phyloP scores from a whole-genome alignment of 2,113 vertebrate genomes.

The Caracal caracal region DNA sequence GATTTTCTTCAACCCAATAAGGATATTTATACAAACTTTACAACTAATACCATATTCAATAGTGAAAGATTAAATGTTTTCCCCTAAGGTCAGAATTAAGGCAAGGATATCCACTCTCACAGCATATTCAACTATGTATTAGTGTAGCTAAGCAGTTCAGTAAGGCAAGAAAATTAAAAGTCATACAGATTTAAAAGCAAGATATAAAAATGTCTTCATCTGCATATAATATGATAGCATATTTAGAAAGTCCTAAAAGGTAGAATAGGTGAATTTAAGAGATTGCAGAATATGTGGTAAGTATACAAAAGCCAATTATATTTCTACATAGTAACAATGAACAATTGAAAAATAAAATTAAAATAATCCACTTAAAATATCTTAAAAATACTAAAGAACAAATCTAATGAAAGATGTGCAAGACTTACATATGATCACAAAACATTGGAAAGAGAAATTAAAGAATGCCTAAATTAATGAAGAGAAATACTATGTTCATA shows the following conservation, averaged over 20 bases:
- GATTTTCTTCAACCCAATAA: background rate
- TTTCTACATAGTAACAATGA: background rate
- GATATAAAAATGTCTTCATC: too few species aligned
- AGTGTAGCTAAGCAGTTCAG: background rate
- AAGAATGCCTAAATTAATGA: background rate
- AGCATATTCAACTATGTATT: background rate
- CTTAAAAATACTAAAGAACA: background rate
- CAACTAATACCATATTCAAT: background rate
- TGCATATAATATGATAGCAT: background rate
- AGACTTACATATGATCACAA: background rate
- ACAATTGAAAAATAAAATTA: background rate
- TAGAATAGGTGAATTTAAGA: background rate
- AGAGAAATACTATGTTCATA: background rate
- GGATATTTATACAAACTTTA: background rate
- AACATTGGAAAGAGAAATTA: background rate
- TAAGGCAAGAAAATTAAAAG: background rate
- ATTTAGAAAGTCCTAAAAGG: background rate
- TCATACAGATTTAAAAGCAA: background rate
- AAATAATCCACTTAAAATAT: background rate
- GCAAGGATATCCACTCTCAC: background rate
- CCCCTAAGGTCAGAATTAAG: background rate
- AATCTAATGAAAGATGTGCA: background rate
- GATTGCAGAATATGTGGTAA: background rate
- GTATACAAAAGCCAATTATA: background rate
- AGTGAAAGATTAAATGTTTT: too few species aligned